Evolutionary conservation across 1,140 invertebrate genomes (phyloP).

Genomic region (Spodoptera litura): DNA sequence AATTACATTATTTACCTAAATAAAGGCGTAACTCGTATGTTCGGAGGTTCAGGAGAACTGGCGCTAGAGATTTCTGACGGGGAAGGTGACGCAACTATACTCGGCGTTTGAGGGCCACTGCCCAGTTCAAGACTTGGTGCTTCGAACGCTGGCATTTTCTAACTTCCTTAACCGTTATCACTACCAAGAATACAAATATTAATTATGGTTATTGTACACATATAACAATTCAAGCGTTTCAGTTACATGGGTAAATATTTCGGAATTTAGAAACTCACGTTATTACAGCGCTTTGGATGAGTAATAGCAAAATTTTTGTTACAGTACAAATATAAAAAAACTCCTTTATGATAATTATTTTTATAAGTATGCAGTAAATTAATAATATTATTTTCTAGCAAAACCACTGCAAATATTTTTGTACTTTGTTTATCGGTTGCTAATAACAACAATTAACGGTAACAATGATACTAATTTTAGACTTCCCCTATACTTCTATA

Average conservation of each 20-base stretch:
- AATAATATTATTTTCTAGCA: not conserved
- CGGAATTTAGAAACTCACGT: no score
- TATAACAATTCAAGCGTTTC: no score
- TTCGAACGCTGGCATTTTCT: constrained; percentile 72
- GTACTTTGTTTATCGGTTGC: constrained; percentile 44
- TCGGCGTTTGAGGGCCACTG: constrained; percentile 71
- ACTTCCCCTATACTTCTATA: no score
- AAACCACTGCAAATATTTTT: constrained; percentile 11
- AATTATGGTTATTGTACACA: no score
- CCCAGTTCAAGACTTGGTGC: constrained; percentile 76
- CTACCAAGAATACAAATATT: no score
- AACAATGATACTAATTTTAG: no score
- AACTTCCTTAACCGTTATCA: not conserved
- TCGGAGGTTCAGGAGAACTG: constrained; percentile 76
- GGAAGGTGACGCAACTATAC: constrained; percentile 69
- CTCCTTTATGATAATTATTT: no score
- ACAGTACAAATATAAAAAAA: no score
- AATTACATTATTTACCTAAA: constrained; percentile 67
- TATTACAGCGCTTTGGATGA: no score
- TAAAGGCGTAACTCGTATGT: constrained; percentile 70
- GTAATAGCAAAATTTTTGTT: no score
- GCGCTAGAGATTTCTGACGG: constrained; percentile 80
- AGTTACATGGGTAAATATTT: no score
- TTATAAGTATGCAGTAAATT: no score
- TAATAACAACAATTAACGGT: constrained; percentile 5